Percentiles rank a stretch among this genome's conserved stretches.
Evolutionary conservation across 1,140 invertebrate species (phyloP).

Genomic region (Drosophila lacteicornis): DNA sequence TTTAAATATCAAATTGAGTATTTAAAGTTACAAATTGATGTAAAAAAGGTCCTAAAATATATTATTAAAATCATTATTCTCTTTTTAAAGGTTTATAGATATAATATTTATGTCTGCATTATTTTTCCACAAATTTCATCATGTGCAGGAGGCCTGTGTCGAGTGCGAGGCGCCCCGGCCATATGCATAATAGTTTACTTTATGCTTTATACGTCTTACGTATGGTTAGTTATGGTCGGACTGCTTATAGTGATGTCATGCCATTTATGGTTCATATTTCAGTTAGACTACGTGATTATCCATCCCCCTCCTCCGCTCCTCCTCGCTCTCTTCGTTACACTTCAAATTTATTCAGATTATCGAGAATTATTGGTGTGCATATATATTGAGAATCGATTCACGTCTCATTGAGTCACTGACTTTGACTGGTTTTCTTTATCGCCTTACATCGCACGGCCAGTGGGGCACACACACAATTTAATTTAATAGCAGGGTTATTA

Average conservation of each 20-base stretch:
- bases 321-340: slow-evolving; percentile 24
- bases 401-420: slow-evolving; percentile 56
- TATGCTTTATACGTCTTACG: slow-evolving; percentile 33
- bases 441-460: slow-evolving; percentile 25
- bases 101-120: not conserved
- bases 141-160: not conserved
- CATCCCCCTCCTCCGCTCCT: not conserved
- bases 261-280: slow-evolving; percentile 82
- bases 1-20: no score
- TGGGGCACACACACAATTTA: slow-evolving; percentile 28
- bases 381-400: slow-evolving; percentile 70
- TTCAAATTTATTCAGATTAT: slow-evolving; percentile 48
- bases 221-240: slow-evolving; percentile 70
- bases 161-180: slow-evolving; percentile 26
- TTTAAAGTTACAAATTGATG: no score
- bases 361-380: slow-evolving; percentile 36
- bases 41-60: no score
- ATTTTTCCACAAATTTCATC: not conserved
- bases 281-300: slow-evolving; percentile 73
- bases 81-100: no score
- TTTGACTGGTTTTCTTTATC: slow-evolving; percentile 35
- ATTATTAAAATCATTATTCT: no score
- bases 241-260: slow-evolving; percentile 77
- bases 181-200: slow-evolving; percentile 52
- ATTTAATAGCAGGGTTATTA: slow-evolving; percentile 44